These are phyloP conservation scores for Troides aeacus DNA, from an alignment of 2,888 invertebrate genomes.

Conservation along the genomic window DNA sequence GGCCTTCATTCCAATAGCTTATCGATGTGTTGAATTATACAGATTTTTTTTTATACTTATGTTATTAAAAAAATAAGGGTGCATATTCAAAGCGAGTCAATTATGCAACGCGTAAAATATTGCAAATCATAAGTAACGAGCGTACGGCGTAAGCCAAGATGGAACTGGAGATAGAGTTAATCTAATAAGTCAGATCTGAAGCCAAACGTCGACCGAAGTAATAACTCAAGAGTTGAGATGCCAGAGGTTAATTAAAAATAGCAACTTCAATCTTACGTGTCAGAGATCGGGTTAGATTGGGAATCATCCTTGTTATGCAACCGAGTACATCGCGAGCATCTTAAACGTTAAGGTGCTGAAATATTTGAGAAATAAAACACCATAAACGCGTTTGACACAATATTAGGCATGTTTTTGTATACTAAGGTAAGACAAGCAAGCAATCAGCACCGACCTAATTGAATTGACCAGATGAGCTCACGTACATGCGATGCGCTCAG, in stretches of 20 bases:
- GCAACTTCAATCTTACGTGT: slow-evolving; percentile 72
- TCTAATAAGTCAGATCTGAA: slow-evolving; percentile 79
- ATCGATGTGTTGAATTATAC: slow-evolving; percentile 39
- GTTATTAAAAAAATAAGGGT: slow-evolving; percentile 32
- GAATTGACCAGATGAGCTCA: too few relatives aligned
- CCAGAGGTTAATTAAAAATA: slow-evolving; percentile 80
- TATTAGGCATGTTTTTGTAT: neutral
- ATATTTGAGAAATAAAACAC: neutral
- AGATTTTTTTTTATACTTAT: neutral
- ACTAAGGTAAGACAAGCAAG: too few relatives aligned
- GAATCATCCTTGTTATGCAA: slow-evolving; percentile 58
- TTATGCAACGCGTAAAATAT: slow-evolving; percentile 74
- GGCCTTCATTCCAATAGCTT: slow-evolving; percentile 18
- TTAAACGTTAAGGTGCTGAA: neutral
- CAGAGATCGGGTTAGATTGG: slow-evolving; percentile 67
- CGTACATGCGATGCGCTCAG: too few relatives aligned
- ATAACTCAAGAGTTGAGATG: slow-evolving; percentile 72
- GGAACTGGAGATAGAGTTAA: slow-evolving; percentile 73
- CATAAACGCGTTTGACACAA: neutral
- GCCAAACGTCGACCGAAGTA: slow-evolving; percentile 68
- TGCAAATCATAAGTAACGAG: slow-evolving; percentile 65
- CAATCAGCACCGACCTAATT: too few relatives aligned
- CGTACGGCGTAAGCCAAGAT: slow-evolving; percentile 58
- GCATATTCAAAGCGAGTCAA: slow-evolving; percentile 53
- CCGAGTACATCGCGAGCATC: slow-evolving; percentile 33